These are phyloP conservation scores for Junonia oenone DNA, from an alignment of 2,888 invertebrate species.

Conservation along the genomic window DNA sequence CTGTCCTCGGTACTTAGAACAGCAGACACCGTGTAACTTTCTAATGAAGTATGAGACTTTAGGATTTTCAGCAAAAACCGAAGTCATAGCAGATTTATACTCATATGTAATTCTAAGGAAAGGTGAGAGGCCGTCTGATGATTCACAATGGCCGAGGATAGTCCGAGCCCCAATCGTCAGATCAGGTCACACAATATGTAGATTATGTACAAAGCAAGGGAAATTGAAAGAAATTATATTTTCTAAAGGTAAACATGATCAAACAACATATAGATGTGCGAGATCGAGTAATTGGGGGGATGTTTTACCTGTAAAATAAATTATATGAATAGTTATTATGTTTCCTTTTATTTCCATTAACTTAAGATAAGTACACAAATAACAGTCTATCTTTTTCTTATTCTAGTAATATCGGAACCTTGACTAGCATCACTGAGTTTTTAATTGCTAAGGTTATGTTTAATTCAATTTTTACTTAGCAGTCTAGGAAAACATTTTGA, in stretches of 20 bases:
- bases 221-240: constrained; percentile 87
- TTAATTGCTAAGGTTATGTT: no score
- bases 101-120: constrained; percentile 91
- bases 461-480: no score
- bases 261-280: constrained; percentile 87
- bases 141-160: constrained; percentile 88
- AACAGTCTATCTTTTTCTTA: no score
- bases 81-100: constrained; percentile 79
- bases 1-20: constrained; percentile 85
- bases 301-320: constrained; percentile 82
- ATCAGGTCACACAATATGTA: constrained; percentile 86
- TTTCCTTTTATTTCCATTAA: no score
- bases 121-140: constrained; percentile 76
- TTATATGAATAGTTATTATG: background rate
- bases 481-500: no score
- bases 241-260: constrained; percentile 86
- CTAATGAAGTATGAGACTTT: constrained; percentile 80
- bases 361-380: no score
- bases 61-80: constrained; percentile 64
- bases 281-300: constrained; percentile 89
- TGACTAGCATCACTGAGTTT: no score
- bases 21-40: constrained; percentile 89
- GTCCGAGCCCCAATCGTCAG: constrained; percentile 85
- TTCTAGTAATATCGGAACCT: no score
- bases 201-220: constrained; percentile 87